A percentile compares a stretch with the other conserved stretches of the same genome.
These are phyloP conservation scores for Notodonta dromedarius DNA, from an alignment of 2,888 invertebrate species.

Conservation along the genomic window DNA sequence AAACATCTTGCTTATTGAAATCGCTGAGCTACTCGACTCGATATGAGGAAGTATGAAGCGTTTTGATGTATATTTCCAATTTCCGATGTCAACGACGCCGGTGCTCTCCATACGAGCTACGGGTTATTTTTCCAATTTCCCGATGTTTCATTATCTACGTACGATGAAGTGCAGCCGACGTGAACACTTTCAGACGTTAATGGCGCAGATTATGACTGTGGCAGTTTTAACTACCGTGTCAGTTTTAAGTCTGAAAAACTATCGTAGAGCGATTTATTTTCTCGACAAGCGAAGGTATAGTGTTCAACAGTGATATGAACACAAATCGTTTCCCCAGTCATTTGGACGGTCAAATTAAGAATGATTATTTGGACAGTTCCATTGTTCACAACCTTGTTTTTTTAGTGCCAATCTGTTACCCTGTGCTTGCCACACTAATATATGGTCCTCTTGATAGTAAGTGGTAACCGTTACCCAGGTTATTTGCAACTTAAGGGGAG, in stretches of 20 bases:
- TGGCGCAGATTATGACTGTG: too few species aligned
- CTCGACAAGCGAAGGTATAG: too few species aligned
- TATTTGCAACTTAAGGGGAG: too few species aligned
- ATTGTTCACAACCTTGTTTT: conserved; percentile 25
- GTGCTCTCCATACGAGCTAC: background rate
- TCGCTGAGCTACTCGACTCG: background rate
- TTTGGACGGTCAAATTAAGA: conserved; percentile 17
- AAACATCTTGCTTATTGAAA: background rate
- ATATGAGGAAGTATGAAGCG: background rate
- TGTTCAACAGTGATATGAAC: background rate
- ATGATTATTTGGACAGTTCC: conserved; percentile 25
- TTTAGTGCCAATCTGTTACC: too few species aligned
- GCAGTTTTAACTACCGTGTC: too few species aligned
- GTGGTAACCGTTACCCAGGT: too few species aligned
- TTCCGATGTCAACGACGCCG: background rate
- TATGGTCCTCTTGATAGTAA: too few species aligned
- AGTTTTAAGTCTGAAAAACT: too few species aligned
- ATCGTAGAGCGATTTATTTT: too few species aligned
- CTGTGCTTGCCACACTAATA: too few species aligned
- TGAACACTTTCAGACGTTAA: background rate
- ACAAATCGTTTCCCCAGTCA: background rate
- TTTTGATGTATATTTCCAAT: conserved; percentile 5
- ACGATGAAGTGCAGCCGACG: background rate
- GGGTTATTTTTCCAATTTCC: conserved; percentile 6
- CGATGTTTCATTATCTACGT: conserved; percentile 2